These are phyloP conservation scores for Neuroterus valhalla DNA, from an alignment of 1,140 invertebrate species.

Conservation along the genomic window DNA sequence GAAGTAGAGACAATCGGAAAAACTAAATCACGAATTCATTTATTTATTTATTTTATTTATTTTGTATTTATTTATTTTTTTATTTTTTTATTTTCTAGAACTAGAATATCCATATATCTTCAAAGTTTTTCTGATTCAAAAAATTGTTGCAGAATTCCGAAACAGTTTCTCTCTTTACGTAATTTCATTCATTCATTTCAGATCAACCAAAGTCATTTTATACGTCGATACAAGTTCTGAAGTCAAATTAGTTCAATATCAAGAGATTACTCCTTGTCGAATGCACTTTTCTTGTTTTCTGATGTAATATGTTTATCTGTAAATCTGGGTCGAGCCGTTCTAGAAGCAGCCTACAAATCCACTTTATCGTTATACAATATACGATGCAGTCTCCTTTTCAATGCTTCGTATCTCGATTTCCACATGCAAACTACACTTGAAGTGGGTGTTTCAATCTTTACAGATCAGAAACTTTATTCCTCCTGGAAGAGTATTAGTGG, in stretches of 20 bases:
- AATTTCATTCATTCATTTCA: no score
- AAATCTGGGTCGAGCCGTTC: constrained; percentile 52
- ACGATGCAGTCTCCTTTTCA: constrained; percentile 33
- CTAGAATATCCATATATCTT: no score
- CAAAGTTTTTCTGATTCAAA: no score
- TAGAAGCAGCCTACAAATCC: constrained; percentile 35
- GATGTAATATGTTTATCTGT: constrained; percentile 41
- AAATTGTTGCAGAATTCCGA: no score
- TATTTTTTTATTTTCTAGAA: no score
- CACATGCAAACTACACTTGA: constrained; percentile 5
- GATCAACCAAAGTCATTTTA: no score
- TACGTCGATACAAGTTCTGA: no score
- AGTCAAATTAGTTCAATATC: not conserved
- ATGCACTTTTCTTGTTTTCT: constrained; percentile 39
- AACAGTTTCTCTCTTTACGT: no score
- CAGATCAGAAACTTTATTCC: not conserved
- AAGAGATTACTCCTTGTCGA: not conserved
- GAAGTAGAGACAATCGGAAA: no score
- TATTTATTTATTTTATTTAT: no score
- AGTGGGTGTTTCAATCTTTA: not conserved
- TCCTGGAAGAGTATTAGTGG: not conserved
- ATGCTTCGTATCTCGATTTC: constrained; percentile 27
- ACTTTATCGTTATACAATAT: constrained; percentile 37
- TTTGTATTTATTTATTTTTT: no score
- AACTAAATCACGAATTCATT: no score